Conservation (phyloP, 2,888 invertebrate species). For the Neuroscelio doddi region DNA sequence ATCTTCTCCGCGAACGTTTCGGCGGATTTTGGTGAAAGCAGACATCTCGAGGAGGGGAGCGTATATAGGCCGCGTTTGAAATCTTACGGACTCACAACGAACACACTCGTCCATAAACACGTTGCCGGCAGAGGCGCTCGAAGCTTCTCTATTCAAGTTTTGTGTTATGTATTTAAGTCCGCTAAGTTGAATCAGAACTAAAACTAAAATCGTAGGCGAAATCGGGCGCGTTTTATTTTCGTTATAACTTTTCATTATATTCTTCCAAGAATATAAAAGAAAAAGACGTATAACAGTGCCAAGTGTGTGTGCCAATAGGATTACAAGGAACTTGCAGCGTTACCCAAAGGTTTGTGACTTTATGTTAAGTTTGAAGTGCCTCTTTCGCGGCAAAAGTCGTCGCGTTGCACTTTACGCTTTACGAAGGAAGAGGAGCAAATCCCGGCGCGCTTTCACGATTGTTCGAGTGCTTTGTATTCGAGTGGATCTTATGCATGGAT, state of each 20-base stretch:
- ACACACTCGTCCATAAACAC: constrained; percentile 56
- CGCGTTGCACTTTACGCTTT: constrained; percentile 6
- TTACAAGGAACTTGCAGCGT: constrained; percentile 40
- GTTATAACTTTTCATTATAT: constrained; percentile 12
- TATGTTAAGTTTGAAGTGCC: constrained; percentile 31
- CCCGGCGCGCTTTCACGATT: not conserved
- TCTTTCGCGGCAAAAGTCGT: constrained; percentile 24
- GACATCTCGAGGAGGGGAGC: constrained; percentile 63
- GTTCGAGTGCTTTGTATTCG: not conserved
- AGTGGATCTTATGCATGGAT: no score
- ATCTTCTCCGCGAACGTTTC: constrained; percentile 41
- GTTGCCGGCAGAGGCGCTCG: constrained; percentile 51
- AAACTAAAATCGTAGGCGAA: not conserved
- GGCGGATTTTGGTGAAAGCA: constrained; percentile 68
- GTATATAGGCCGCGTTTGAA: constrained; percentile 69
- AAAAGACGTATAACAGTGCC: constrained; percentile 56
- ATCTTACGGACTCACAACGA: constrained; percentile 67
- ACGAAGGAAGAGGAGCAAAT: not conserved
- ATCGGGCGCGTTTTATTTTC: constrained; percentile 8
- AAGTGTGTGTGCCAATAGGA: constrained; percentile 69
- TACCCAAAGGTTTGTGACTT: constrained; percentile 54
- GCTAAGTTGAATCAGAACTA: not conserved
- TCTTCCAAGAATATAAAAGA: constrained; percentile 22
- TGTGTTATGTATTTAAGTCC: no score
- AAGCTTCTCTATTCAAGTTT: constrained; percentile 37